A percentile compares a stretch with the other conserved stretches of the same genome.
Evolutionary conservation across 2,888 invertebrate genomes (phyloP).

Genomic region (Acanthosepion pharaonis): DNA sequence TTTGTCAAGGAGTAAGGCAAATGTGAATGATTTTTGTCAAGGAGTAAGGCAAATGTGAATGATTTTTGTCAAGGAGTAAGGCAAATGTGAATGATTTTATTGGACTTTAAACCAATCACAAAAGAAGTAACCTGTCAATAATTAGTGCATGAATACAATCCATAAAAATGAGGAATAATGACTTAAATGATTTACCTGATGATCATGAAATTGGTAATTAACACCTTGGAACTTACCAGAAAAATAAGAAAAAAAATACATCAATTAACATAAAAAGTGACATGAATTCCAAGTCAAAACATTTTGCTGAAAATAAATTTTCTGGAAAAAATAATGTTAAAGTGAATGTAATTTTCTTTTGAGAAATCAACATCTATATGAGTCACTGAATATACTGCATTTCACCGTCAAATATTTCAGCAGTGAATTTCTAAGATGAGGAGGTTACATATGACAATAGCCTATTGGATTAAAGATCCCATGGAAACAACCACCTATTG

Average conservation of each 20-base stretch:
- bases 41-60: no score
- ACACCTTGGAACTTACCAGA: neutral
- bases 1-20: no score
- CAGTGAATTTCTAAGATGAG: no score
- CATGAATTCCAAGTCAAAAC: neutral
- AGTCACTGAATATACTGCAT: neutral
- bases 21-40: no score
- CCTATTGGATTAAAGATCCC: no score
- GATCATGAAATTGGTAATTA: conserved; percentile 4
- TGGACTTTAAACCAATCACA: no score
- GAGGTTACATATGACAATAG: no score
- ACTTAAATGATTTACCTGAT: neutral
- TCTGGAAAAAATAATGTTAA: neutral
- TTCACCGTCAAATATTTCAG: neutral
- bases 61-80: no score
- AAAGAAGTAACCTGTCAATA: neutral
- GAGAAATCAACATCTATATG: no score
- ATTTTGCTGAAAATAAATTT: neutral
- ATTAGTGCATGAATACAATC: neutral
- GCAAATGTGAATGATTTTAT: no score
- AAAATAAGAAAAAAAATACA: neutral
- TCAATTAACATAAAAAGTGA: neutral
- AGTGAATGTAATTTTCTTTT: no score
- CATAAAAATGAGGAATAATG: neutral
- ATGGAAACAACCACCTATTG: no score